Percentiles rank a stretch among this genome's conserved stretches.
Evolutionary conservation across 2,113 vertebrate genomes (phyloP).

Genomic region (Pholis gunnellus): DNA sequence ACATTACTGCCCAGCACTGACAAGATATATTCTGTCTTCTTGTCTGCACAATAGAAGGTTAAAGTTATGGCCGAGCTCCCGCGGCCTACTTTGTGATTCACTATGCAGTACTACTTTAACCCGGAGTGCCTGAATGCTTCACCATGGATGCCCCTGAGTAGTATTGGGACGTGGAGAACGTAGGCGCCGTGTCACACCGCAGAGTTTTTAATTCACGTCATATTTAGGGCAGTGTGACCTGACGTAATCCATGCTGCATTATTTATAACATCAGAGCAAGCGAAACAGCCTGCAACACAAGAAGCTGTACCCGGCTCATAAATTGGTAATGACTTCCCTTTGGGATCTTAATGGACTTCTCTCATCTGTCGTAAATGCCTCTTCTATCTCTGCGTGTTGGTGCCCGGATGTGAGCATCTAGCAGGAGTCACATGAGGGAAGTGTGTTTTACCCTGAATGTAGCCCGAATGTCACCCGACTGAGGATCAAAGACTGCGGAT

Average conservation of each 20-base stretch:
- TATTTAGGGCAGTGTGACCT: conserved; percentile 76
- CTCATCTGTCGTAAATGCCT: conserved; percentile 67
- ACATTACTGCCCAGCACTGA: not conserved
- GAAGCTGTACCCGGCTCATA: conserved; percentile 69
- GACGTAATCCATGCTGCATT: conserved; percentile 81
- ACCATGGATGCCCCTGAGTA: conserved; percentile 19
- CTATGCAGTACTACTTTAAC: conserved; percentile 10
- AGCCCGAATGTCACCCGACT: conserved; percentile 55
- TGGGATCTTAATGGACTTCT: conserved; percentile 78
- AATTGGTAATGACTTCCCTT: conserved; percentile 75
- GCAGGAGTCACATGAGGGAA: conserved; percentile 53
- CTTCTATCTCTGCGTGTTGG: conserved; percentile 6
- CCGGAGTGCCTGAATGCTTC: conserved; percentile 19
- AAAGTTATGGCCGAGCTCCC: not conserved
- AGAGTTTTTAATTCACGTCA: conserved; percentile 39
- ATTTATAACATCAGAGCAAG: conserved; percentile 74
- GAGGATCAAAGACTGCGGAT: conserved; percentile 67
- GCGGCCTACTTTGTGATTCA: not conserved
- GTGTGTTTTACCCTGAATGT: conserved; percentile 44
- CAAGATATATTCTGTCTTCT: not conserved
- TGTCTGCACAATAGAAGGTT: not conserved
- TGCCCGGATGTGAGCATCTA: conserved; percentile 31
- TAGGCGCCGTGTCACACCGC: conserved; percentile 33
- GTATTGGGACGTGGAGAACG: conserved; percentile 7
- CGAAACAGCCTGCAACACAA: conserved; percentile 62